Evolutionary conservation across 2,888 invertebrate species (phyloP), one percentile per base, ranked within the genome.

Genomic region (Nycteola revayana): DNA sequence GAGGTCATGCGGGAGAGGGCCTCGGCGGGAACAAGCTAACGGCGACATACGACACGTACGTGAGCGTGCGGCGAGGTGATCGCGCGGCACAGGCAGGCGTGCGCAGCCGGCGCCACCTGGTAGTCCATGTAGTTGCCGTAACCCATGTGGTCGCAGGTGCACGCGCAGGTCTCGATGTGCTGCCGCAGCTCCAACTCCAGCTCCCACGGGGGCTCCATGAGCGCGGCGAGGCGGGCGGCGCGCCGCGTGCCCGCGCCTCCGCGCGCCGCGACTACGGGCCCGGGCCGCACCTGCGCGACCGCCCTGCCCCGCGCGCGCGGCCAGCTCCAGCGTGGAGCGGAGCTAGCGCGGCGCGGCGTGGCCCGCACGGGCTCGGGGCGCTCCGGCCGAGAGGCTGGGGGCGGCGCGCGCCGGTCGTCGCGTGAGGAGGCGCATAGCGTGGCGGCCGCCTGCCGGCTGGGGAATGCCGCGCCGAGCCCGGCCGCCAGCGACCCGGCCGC

Each of bases 111-210:
- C 62, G 84, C 79, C 83, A 94, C 94, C 93, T 95, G 95, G 89
- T 95, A 96, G 90, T 95, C 95, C 93, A 95, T 93, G 81, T 93
- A 95, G 90, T 96, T 96, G 66, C 96, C 96, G 90, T 95, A 96
- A 76, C 96, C 96, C 94, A 96, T 94, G 91, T 96, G 96, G 90
- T 96, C 95, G 91, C 96, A 96, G 67, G 95, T 94, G 90, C 96
- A 96, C 63, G 95, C 93, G 90, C 96, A 96, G 79, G 93, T 93
- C 85, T 95, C 94, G 80, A 96, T 96, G 90, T 96, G 96, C 81
- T 94, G 93, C 77, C 95, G 92, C 83, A 96, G 92, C 90, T 96
- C 96, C 75, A 95, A 91, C 83, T 95, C 95, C 68, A 95, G 89
- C 75, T 92, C 92, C 89, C 91, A 89, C 55, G 86, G 85, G 63